phyloP scores from a whole-genome alignment of 2,797 vertebrate species.

The Neosilurus hyrtlii region DNA sequence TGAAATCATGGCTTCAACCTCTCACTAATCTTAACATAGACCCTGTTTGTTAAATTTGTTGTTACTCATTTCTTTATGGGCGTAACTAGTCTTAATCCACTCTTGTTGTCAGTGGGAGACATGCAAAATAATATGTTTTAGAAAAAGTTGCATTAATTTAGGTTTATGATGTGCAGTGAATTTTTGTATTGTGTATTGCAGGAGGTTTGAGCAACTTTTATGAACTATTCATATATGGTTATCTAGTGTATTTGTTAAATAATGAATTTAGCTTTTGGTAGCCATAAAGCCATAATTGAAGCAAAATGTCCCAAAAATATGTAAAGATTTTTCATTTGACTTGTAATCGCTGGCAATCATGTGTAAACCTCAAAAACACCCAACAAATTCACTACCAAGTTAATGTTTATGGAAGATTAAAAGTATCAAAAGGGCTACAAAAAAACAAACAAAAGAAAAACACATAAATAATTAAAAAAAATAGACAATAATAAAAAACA shows the following conservation, averaged over 20 bases:
- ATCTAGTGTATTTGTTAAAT: not conserved
- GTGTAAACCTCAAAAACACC: constrained; percentile 12
- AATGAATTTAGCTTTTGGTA: not conserved
- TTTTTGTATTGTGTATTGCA: not conserved
- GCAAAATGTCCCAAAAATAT: constrained; percentile 2
- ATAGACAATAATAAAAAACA: too few species aligned
- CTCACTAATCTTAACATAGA: constrained; percentile 36
- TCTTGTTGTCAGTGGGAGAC: not conserved
- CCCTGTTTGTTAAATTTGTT: not conserved
- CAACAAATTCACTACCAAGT: constrained; percentile 5
- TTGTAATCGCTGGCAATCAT: not conserved
- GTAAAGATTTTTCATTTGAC: constrained; percentile 7
- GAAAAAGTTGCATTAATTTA: not conserved
- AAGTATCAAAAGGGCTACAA: not conserved
- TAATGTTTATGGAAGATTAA: not conserved
- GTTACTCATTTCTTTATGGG: not conserved
- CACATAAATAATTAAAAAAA: too few species aligned
- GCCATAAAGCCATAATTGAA: not conserved
- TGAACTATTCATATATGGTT: not conserved
- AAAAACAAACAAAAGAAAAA: not conserved
- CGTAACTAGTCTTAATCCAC: not conserved
- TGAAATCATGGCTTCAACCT: constrained; percentile 13
- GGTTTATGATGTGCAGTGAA: not conserved
- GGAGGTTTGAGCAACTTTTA: not conserved
- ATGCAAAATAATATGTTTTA: not conserved